Base-by-base conservation (phyloP, 1,140 invertebrate species). In the Probaryconus sp. region DNA sequence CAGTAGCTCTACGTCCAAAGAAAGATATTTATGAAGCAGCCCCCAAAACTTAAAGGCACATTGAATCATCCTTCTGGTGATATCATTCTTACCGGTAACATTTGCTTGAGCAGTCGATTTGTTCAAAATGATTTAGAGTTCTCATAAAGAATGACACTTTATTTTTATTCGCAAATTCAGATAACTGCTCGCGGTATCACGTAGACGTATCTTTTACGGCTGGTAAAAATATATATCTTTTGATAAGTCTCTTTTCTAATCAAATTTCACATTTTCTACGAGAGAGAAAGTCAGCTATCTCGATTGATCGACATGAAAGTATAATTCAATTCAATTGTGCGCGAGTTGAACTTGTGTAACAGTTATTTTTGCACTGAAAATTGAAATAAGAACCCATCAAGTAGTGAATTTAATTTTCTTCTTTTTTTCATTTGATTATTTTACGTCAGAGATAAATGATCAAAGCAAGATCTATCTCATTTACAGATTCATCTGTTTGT, bases 51-150 rank as follows among this genome's bases (percentile, higher is more conserved):
- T n/a, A 69, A 60, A 47, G 42, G 58, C 53, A 33, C 68, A 13
- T 43, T 71, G 58, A 43, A 26, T 71, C 67, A 63, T 64, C 42
- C 58, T 14, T 14, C 20, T 13, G 21, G 43, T 37, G 68, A 51
- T 64, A 64, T 71, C 51, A 64, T 72, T 65, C 53, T 64, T 65
- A 24, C 53, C 21, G 28, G 69, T 60, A 64, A 72, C 60, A 64
- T 72, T 72, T 65, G 69, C 69, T 65, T 65, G 53, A 72, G 60
- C 69, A 64, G 58, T 72, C 68, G 60, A 72, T 72, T 72, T 72
- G 60, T 72, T 72, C 38, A 14, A 51, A 72, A 63, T 71, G 68
- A 71, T 71, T 64, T 58, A 71, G 21, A 7, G 30, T 11, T 3
- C 43, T 51, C 58, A 64, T 72, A 72, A 64, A 72, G 45, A 18